Evolutionary conservation across 2,113 vertebrate genomes (phyloP), one percentile per base, ranked within the genome.

Genomic region (Pelmatolapia mariae): DNA sequence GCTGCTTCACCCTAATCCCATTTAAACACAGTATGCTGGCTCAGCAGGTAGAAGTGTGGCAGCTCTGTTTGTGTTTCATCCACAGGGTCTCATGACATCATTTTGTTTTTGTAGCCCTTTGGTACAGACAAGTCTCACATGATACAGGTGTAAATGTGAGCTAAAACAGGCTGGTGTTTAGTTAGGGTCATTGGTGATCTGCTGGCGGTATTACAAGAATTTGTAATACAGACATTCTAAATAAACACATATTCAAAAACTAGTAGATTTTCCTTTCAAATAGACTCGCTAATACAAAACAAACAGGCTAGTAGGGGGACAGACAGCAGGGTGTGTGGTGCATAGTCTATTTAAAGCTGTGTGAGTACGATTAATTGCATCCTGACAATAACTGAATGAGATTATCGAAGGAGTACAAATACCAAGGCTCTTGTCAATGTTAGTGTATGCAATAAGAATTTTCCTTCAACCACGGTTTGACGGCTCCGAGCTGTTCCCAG

Each of bases 1-100:
- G 19, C 54, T 63, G 78, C 83, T 86, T 84, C 84, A 81, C 78
- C 63, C 81, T 88, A 91, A 89, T 91, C 89, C 91, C 31, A 73
- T 82, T 80, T 57, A 89, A 78, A 83, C 80, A 61, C 16, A 80
- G 40, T n/a, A 38, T 52, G 91, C 87, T 94, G 92, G 92, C 71
- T 90, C 90, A 84, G 84, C 93, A 90, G 86, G 84, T 82, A 82
- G 63, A 85, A 71, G 71, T 31, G 16, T 19, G 71, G 26, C 24
- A 76, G 71, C 43, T 68, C 82, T 82, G 73, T 83, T 90, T 89
- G 56, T 93, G 29, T 80, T 84, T 22, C 40, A 53, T 63, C 61
- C 82, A 31, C 50, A 54, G 73, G 36, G 66, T 71, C 38, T 40
- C 38, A 76, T 47, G 68, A 26, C 15, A 47, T 40, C 22, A 18